A percentile compares a stretch with the other conserved stretches of the same genome.
Conservation (phyloP, 2,113 vertebrate species). For the Leiothrix lutea region DNA sequence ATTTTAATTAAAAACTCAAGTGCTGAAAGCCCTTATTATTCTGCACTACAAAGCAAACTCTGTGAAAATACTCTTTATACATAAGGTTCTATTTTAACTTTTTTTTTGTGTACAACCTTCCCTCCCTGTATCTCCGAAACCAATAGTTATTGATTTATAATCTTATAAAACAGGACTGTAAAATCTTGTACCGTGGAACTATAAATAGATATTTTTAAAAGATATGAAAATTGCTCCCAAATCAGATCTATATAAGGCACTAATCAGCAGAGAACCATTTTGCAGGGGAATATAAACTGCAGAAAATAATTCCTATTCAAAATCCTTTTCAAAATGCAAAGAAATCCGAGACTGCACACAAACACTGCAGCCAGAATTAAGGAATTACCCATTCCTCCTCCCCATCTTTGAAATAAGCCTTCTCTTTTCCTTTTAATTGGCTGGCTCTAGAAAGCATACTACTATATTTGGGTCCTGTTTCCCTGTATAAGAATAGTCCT, state of each 20-base stretch:
- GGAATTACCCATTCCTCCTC: conserved; percentile 39
- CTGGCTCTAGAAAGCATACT: conserved; percentile 27
- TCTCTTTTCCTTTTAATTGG: conserved; percentile 18
- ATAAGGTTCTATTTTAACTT: not conserved
- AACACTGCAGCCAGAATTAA: conserved; percentile 28
- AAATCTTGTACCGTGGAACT: not conserved
- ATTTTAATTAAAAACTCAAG: conserved; percentile 18
- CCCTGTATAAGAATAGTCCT: conserved; percentile 39
- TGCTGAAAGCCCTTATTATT: not conserved
- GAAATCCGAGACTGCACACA: not conserved
- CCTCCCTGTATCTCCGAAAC: not conserved
- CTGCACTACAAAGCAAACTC: not conserved
- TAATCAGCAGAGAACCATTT: not conserved
- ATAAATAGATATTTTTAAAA: conserved; percentile 28
- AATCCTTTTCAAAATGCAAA: conserved; percentile 45
- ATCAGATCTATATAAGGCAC: conserved; percentile 22
- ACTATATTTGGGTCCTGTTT: conserved; percentile 52
- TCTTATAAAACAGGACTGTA: not conserved
- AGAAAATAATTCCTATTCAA: conserved; percentile 41
- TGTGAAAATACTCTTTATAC: not conserved
- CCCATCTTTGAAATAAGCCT: conserved; percentile 24
- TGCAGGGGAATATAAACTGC: not conserved
- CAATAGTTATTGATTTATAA: conserved; percentile 26
- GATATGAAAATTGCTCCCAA: conserved; percentile 5
- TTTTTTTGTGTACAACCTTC: not conserved